Evolutionary conservation across 2,888 invertebrate species (phyloP).

Genomic region (Tetrapedia diversipes): DNA sequence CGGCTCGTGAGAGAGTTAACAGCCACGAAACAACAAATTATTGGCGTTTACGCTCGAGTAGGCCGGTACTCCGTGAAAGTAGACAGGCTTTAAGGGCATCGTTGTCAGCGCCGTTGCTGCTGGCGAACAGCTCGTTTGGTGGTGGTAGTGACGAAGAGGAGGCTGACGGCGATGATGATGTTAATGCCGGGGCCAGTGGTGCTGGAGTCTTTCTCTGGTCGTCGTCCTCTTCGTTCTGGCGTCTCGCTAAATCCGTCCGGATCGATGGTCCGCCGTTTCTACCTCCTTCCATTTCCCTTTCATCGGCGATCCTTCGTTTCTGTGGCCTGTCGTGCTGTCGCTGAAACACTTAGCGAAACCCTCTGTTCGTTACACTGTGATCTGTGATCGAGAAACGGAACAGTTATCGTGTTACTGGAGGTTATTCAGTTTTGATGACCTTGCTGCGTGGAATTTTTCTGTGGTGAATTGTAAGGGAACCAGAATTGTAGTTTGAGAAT

Average conservation of each 20-base stretch:
- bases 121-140: conserved; percentile 35
- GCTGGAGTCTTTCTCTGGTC: conserved; percentile 62
- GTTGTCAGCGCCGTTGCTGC: conserved; percentile 31
- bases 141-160: conserved; percentile 58
- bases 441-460: neutral
- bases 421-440: neutral
- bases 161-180: conserved; percentile 74
- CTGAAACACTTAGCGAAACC: neutral
- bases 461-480: neutral
- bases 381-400: neutral
- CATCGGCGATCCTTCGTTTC: neutral
- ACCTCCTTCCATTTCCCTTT: neutral
- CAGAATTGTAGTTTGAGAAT: no score
- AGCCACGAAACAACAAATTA: conserved; percentile 44
- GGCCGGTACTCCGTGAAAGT: conserved; percentile 47
- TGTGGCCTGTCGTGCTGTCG: neutral
- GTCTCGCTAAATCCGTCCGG: conserved; percentile 35
- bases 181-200: conserved; percentile 68
- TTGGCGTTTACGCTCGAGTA: conserved; percentile 47
- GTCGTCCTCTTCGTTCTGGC: conserved; percentile 46
- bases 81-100: conserved; percentile 52
- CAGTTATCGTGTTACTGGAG: neutral
- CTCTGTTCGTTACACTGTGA: no score
- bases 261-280: conserved; percentile 1
- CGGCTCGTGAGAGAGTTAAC: conserved; percentile 15